These are phyloP conservation scores for Adelphocoris suturalis DNA, from an alignment of 2,888 invertebrate species.

Conservation along the genomic window DNA sequence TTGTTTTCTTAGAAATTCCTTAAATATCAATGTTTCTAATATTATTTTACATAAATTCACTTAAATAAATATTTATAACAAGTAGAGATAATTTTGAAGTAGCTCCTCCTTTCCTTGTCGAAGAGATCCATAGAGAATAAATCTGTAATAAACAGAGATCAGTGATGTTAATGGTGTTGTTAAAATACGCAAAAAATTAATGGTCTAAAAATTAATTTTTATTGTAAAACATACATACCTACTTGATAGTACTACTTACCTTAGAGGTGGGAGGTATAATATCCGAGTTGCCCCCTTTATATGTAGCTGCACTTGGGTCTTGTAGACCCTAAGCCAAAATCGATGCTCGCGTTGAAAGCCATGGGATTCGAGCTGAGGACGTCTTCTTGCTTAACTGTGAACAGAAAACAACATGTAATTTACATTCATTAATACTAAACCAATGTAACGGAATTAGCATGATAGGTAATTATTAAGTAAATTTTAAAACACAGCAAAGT, in stretches of 20 bases:
- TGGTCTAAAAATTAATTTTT: no score
- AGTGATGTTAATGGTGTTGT: no score
- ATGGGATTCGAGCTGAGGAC: constrained; percentile 69
- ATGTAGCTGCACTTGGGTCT: constrained; percentile 75
- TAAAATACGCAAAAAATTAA: no score
- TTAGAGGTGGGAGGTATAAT: no score
- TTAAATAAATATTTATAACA: constrained; percentile 37
- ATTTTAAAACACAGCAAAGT: no score
- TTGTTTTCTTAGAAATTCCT: constrained; percentile 23
- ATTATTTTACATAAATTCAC: constrained; percentile 31
- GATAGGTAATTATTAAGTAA: no score
- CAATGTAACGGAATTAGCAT: no score
- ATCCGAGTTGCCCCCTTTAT: constrained; percentile 42
- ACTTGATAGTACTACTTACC: no score
- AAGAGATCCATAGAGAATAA: constrained; percentile 41
- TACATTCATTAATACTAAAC: no score
- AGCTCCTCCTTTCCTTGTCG: neutral
- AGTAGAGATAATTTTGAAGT: constrained; percentile 42
- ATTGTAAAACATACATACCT: no score
- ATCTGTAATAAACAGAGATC: neutral
- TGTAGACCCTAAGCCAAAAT: constrained; percentile 72
- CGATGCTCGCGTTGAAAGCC: constrained; percentile 73
- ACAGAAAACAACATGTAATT: neutral
- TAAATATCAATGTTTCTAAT: constrained; percentile 30
- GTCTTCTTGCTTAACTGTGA: constrained; percentile 74